A percentile compares a stretch with the other conserved stretches of the same genome.
These are phyloP conservation scores for Triops cancriformis DNA, from an alignment of 1,140 invertebrate species.

Conservation along the genomic window DNA sequence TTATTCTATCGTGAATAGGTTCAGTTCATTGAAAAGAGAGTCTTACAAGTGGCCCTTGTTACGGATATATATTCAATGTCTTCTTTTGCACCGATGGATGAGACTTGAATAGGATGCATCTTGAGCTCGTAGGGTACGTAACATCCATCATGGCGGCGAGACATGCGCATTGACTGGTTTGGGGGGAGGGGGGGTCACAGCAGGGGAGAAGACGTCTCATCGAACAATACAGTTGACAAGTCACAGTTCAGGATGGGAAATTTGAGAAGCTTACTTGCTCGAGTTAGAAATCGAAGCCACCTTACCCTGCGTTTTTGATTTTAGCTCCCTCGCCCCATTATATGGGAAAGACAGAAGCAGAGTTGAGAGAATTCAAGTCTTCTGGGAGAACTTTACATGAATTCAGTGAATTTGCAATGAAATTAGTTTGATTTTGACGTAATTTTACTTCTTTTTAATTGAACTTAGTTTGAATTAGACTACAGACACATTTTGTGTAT, in stretches of 20 bases:
- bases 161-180: neutral
- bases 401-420: too few relatives aligned
- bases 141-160: neutral
- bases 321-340: too few relatives aligned
- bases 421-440: too few relatives aligned
- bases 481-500: too few relatives aligned
- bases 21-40: neutral
- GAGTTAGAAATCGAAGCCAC: neutral
- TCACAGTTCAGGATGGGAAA: neutral
- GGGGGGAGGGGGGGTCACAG: neutral
- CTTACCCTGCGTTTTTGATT: too few relatives aligned
- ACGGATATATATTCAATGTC: neutral
- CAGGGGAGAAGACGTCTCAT: neutral
- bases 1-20: neutral
- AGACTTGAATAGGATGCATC: neutral
- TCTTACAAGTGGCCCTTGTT: neutral
- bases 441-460: too few relatives aligned
- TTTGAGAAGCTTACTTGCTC: neutral
- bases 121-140: neutral
- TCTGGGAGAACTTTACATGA: too few relatives aligned
- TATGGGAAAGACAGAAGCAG: too few relatives aligned
- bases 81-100: neutral
- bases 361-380: too few relatives aligned
- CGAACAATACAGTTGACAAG: neutral
- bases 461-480: too few relatives aligned